Evolutionary conservation across 2,888 invertebrate species (phyloP).

Genomic region (Calephelis perditalis): DNA sequence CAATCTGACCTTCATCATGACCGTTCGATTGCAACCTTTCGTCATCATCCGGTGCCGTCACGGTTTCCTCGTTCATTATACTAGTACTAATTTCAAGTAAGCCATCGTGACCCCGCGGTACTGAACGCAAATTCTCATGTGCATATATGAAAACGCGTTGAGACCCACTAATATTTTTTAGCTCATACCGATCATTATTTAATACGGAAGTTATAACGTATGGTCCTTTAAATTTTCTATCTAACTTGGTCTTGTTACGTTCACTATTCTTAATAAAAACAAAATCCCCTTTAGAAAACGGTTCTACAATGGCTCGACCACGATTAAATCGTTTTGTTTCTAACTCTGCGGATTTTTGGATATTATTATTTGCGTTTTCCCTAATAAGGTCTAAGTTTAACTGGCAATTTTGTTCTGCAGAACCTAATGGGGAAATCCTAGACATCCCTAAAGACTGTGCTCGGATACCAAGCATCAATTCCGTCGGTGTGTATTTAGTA

Average conservation of each 20-base stretch:
- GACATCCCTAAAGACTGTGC: too few species aligned
- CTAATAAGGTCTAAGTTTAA: neutral
- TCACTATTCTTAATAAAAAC: constrained; percentile 28
- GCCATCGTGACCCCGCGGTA: constrained; percentile 19
- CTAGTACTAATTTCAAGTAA: constrained; percentile 10
- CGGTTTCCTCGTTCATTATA: constrained; percentile 5
- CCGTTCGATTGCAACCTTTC: too few species aligned
- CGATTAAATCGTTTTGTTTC: constrained; percentile 18
- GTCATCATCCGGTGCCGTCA: constrained; percentile 1
- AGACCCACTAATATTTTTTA: constrained; percentile 20
- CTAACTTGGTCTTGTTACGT: constrained; percentile 29
- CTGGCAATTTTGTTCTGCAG: too few species aligned
- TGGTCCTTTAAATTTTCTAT: constrained; percentile 23
- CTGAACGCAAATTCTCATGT: constrained; percentile 26
- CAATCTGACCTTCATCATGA: too few species aligned
- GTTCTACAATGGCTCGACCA: constrained; percentile 21
- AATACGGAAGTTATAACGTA: constrained; percentile 19
- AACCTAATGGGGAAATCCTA: too few species aligned
- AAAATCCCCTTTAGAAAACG: constrained; percentile 26
- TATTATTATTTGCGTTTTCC: neutral
- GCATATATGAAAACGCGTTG: constrained; percentile 25
- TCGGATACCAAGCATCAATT: too few species aligned
- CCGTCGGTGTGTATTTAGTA: neutral
- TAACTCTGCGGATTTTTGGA: neutral
- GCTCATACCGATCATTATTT: constrained; percentile 25